Conservation (phyloP, 2,797 vertebrate species). For the Peromyscus attwateri region DNA sequence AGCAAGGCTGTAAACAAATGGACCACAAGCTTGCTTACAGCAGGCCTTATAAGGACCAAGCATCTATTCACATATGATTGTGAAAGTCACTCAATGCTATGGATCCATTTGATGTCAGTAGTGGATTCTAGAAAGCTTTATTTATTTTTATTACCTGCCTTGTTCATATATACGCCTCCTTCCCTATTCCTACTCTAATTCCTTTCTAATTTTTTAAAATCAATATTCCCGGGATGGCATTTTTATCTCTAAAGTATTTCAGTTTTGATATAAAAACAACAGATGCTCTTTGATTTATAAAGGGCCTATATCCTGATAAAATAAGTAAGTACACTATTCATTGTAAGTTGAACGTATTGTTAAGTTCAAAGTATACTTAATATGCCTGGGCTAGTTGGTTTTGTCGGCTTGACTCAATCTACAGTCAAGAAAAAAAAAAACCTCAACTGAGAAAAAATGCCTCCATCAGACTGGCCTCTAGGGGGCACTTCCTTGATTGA, state of each 20-base stretch:
- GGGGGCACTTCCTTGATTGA: background rate
- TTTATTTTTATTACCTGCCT: constrained; percentile 82
- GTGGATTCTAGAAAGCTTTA: constrained; percentile 77
- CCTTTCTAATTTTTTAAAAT: constrained; percentile 81
- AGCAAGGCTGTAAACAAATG: constrained; percentile 73
- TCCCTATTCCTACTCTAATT: constrained; percentile 74
- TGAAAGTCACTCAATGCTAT: constrained; percentile 12
- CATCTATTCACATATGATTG: background rate
- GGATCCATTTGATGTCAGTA: constrained; percentile 67
- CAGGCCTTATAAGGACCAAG: constrained; percentile 76
- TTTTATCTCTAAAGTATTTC: constrained; percentile 90
- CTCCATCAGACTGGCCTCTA: background rate
- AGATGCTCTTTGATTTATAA: background rate
- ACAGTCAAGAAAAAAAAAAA: background rate
- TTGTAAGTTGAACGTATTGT: background rate
- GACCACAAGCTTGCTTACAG: constrained; percentile 75
- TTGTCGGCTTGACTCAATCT: background rate
- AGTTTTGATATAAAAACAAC: constrained; percentile 90
- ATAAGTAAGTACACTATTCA: background rate
- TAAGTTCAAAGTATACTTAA: no score
- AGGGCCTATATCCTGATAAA: background rate
- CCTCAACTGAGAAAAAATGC: background rate
- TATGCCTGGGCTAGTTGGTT: background rate
- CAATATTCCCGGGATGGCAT: constrained; percentile 83
- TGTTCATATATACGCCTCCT: constrained; percentile 81